Evolutionary conservation across 2,888 invertebrate species (phyloP).

Genomic region (Troides oblongomaculatus): DNA sequence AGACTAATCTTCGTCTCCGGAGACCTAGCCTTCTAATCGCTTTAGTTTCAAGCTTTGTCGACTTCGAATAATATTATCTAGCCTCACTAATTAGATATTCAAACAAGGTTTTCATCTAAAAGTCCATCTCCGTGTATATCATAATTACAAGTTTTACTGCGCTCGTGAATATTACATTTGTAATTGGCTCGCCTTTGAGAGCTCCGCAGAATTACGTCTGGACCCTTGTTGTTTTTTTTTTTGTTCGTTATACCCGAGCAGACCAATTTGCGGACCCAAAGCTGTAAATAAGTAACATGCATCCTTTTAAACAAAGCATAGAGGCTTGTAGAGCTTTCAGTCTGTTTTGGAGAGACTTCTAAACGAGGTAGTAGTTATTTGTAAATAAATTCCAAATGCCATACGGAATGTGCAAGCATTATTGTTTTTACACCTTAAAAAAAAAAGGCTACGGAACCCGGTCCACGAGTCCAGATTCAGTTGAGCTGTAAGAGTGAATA

Average conservation of each 20-base stretch:
- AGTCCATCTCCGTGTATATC: constrained; percentile 5
- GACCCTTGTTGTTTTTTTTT: constrained; percentile 6
- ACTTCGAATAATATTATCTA: background rate
- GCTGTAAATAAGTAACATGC: background rate
- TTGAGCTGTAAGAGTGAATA: no score
- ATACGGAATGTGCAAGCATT: no score
- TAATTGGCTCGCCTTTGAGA: constrained; percentile 18
- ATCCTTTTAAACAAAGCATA: background rate
- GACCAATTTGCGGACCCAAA: background rate
- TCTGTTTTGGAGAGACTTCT: background rate
- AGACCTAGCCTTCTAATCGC: background rate
- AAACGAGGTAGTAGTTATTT: no score
- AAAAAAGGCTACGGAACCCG: no score
- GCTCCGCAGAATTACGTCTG: constrained; percentile 3
- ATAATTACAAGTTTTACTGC: constrained; percentile 19
- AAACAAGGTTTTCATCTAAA: constrained; percentile 5
- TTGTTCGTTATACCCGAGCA: background rate
- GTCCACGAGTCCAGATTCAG: no score
- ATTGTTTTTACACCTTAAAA: no score
- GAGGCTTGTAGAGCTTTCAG: background rate
- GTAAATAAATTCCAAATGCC: no score
- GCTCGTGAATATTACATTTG: constrained; percentile 13
- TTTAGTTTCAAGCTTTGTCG: background rate
- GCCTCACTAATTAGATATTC: background rate
- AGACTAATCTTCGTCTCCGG: background rate